Conservation (phyloP, 2,888 invertebrate species). For the Xanthia icteritia region DNA sequence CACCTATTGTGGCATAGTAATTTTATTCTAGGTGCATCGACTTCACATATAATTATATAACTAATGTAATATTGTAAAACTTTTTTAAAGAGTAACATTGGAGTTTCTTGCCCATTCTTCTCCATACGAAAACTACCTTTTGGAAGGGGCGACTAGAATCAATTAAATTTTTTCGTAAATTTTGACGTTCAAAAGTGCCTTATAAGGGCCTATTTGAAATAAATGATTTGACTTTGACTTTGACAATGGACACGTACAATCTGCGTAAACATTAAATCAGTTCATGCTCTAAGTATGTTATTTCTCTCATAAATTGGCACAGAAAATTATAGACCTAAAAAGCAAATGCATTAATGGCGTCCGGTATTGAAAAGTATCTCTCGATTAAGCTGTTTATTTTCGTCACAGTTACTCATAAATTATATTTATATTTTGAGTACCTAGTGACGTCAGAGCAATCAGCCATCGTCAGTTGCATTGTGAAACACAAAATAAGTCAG, state of each 20-base stretch:
- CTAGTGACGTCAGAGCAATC: constrained; percentile 58
- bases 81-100: too few relatives aligned
- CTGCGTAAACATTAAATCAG: neutral
- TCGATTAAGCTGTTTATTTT: constrained; percentile 57
- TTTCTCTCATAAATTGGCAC: constrained; percentile 22
- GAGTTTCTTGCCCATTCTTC: too few relatives aligned
- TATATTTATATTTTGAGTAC: constrained; percentile 37
- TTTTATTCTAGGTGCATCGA: too few relatives aligned
- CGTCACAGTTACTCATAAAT: constrained; percentile 48
- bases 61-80: too few relatives aligned
- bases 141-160: too few relatives aligned
- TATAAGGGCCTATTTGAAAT: too few relatives aligned
- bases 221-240: too few relatives aligned
- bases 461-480: constrained; percentile 49
- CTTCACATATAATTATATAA: too few relatives aligned
- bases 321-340: constrained; percentile 27
- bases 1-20: too few relatives aligned
- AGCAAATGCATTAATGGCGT: constrained; percentile 38
- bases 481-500: constrained; percentile 53
- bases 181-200: too few relatives aligned
- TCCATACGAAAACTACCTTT: too few relatives aligned
- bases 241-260: constrained; percentile 8
- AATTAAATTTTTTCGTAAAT: too few relatives aligned
- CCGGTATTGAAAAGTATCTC: constrained; percentile 47
- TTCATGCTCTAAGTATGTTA: neutral